Evolutionary conservation across 2,113 vertebrate genomes (phyloP).

Genomic region (Salminus brasiliensis): DNA sequence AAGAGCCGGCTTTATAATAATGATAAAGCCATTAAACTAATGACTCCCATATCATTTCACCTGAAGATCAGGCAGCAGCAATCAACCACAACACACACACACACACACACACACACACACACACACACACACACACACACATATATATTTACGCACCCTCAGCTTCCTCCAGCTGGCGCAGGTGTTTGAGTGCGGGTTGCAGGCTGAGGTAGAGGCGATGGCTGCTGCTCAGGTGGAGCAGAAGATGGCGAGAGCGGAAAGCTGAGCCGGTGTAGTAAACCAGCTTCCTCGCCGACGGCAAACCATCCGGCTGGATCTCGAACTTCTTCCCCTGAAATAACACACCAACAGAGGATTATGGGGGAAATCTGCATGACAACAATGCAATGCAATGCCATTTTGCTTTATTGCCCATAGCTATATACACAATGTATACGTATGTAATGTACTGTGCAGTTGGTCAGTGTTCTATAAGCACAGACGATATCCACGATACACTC

Average conservation of each 20-base stretch:
- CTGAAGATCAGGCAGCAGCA: not conserved
- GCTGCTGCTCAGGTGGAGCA: constrained; percentile 84
- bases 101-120: not conserved
- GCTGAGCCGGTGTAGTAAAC: constrained; percentile 87
- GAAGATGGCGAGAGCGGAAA: constrained; percentile 83
- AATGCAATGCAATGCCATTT: too few relatives aligned
- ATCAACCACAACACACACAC: not conserved
- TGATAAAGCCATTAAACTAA: not conserved
- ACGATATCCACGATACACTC: too few relatives aligned
- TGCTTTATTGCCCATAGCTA: too few relatives aligned
- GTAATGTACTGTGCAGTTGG: too few relatives aligned
- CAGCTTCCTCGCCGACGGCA: constrained; percentile 85
- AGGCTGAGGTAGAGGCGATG: constrained; percentile 85
- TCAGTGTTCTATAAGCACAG: too few relatives aligned
- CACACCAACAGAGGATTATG: not conserved
- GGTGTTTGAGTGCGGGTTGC: constrained; percentile 79
- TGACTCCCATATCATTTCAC: too few relatives aligned
- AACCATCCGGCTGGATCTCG: constrained; percentile 88
- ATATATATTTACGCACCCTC: constrained; percentile 75
- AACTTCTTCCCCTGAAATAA: constrained; percentile 85
- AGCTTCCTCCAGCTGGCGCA: constrained; percentile 82
- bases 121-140: not conserved
- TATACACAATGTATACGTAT: too few relatives aligned
- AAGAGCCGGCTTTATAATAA: too few relatives aligned
- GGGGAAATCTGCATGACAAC: not conserved